These are phyloP conservation scores for Megamerina dolium DNA, from an alignment of 2,888 invertebrate species.

Conservation along the genomic window DNA sequence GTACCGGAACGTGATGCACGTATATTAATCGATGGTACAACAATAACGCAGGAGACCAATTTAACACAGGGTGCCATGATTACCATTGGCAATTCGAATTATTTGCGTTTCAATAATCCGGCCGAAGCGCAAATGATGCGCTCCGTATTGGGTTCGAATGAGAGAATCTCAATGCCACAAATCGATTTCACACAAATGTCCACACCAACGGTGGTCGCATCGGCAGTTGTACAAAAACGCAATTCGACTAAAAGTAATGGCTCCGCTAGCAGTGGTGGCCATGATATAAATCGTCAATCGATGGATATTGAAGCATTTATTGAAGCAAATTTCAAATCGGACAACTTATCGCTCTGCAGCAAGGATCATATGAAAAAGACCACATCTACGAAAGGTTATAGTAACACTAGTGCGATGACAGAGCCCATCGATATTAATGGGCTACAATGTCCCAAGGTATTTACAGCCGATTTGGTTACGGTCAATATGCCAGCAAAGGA, in stretches of 20 bases:
- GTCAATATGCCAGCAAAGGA: slow-evolving; percentile 78
- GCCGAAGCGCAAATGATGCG: slow-evolving; percentile 83
- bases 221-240: slow-evolving; percentile 19
- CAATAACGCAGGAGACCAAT: slow-evolving; percentile 65
- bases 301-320: slow-evolving; percentile 39
- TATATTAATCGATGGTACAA: slow-evolving; percentile 67
- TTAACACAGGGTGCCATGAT: slow-evolving; percentile 87
- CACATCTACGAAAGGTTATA: slow-evolving; percentile 8
- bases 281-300: slow-evolving; percentile 18
- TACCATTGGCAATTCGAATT: slow-evolving; percentile 84
- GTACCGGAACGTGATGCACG: slow-evolving; percentile 66
- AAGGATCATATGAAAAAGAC: not conserved
- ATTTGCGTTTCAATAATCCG: slow-evolving; percentile 88
- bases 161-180: slow-evolving; percentile 72
- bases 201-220: too few species aligned
- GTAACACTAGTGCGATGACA: slow-evolving; percentile 11
- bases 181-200: slow-evolving; percentile 57
- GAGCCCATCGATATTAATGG: slow-evolving; percentile 58
- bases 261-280: slow-evolving; percentile 13
- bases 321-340: not conserved
- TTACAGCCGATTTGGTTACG: slow-evolving; percentile 69
- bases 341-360: not conserved
- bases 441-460: slow-evolving; percentile 66
- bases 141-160: slow-evolving; percentile 63
- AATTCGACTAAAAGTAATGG: slow-evolving; percentile 22